phyloP scores from a whole-genome alignment of 2,888 invertebrate genomes.

The Protonemura montana region DNA sequence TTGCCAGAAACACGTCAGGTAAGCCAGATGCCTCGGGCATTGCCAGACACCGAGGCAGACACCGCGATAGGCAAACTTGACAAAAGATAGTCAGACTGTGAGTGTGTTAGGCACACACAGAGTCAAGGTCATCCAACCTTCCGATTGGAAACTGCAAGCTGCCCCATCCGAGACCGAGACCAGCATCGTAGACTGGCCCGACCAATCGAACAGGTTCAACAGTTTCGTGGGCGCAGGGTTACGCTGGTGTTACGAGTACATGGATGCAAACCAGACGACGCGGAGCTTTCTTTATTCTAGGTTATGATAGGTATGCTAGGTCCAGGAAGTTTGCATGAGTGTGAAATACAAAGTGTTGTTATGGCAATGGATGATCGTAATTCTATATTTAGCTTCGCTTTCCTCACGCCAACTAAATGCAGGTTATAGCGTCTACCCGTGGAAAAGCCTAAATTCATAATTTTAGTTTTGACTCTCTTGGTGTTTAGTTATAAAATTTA shows the following conservation, averaged over 20 bases:
- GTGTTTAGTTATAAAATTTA: too few relatives aligned
- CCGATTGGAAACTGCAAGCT: slow-evolving; percentile 45
- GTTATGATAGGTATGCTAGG: too few relatives aligned
- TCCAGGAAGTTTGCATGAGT: too few relatives aligned
- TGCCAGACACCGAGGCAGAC: slow-evolving; percentile 45
- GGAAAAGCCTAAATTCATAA: too few relatives aligned
- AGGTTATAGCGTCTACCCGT: too few relatives aligned
- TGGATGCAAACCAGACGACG: neutral
- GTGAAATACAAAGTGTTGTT: too few relatives aligned
- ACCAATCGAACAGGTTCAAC: slow-evolving; percentile 27
- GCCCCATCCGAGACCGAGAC: slow-evolving; percentile 10
- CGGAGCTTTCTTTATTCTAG: neutral
- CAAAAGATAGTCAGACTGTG: slow-evolving; percentile 39
- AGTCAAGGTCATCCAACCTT: slow-evolving; percentile 45
- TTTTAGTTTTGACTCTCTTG: too few relatives aligned
- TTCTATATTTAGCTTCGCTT: too few relatives aligned
- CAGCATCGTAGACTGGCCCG: neutral
- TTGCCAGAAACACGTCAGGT: neutral
- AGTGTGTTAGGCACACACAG: too few relatives aligned
- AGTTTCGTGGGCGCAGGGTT: neutral
- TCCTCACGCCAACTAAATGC: too few relatives aligned
- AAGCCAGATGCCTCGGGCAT: slow-evolving; percentile 25
- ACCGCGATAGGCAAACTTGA: slow-evolving; percentile 41
- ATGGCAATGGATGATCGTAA: too few relatives aligned
- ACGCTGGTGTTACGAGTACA: neutral